Percentiles rank a stretch among this genome's conserved stretches.
These are phyloP conservation scores for Grallaria varia DNA, from an alignment of 2,113 vertebrate genomes.

Conservation along the genomic window DNA sequence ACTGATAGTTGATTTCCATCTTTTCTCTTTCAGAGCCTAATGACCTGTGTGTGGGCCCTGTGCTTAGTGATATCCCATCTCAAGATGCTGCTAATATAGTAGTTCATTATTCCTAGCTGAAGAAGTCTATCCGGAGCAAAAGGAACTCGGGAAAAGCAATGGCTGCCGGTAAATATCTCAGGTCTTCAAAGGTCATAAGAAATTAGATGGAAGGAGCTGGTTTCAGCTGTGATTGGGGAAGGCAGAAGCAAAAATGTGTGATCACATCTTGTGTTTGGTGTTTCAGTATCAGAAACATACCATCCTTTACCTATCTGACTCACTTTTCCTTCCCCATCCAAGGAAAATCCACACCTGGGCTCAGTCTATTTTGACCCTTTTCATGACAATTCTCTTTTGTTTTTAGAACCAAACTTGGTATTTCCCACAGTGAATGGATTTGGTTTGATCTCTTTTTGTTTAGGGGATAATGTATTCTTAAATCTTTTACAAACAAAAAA, in stretches of 20 bases:
- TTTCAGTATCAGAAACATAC: background rate
- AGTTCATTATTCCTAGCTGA: conserved; percentile 68
- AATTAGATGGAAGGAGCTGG: background rate
- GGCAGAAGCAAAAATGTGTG: background rate
- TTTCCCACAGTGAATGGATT: background rate
- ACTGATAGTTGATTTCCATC: background rate
- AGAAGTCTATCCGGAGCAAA: conserved; percentile 58
- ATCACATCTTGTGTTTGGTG: background rate
- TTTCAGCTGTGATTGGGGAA: background rate
- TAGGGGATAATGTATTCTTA: background rate
- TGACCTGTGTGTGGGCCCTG: conserved; percentile 65
- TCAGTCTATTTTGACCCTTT: background rate
- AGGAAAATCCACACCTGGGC: background rate
- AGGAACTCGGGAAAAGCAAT: conserved; percentile 74
- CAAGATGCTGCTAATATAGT: conserved; percentile 62
- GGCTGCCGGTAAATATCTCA: conserved; percentile 85
- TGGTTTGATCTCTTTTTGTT: background rate
- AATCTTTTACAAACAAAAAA: background rate
- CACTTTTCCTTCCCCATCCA: background rate
- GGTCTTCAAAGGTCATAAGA: background rate
- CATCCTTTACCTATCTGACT: background rate
- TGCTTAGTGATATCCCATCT: conserved; percentile 26
- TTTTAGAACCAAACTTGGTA: background rate
- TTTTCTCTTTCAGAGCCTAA: conserved; percentile 69
- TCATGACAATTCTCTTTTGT: background rate